phyloP scores from a whole-genome alignment of 2,888 invertebrate genomes.

The Thymelicus lineola region DNA sequence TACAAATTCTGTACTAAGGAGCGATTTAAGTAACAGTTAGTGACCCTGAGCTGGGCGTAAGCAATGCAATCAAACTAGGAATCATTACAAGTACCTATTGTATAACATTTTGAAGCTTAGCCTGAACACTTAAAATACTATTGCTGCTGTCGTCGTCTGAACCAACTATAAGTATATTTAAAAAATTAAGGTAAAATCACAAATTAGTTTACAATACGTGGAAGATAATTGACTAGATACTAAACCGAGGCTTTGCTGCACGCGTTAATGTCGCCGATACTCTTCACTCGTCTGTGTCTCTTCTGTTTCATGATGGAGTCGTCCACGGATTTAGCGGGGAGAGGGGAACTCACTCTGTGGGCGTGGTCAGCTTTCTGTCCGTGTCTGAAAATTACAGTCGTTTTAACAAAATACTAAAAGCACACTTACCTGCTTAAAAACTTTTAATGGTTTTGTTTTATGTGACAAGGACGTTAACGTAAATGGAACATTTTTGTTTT shows the following conservation, averaged over 20 bases:
- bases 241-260: conserved; percentile 77
- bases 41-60: no score
- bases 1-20: no score
- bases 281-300: conserved; percentile 88
- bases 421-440: conserved; percentile 15
- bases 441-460: conserved; percentile 19
- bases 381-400: conserved; percentile 57
- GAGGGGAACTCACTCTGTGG: conserved; percentile 79
- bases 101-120: no score
- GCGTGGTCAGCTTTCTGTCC: conserved; percentile 76
- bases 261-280: conserved; percentile 90
- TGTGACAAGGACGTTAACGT: conserved; percentile 7
- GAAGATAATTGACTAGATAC: conserved; percentile 26
- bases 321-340: conserved; percentile 76
- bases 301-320: conserved; percentile 78
- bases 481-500: neutral
- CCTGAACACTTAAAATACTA: neutral
- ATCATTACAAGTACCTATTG: no score
- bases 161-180: conserved; percentile 12
- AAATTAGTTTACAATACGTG: conserved; percentile 22
- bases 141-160: conserved; percentile 5
- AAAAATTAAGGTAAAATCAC: neutral
- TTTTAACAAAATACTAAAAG: conserved; percentile 1
- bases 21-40: no score
- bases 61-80: no score